Conservation (phyloP, 2,797 vertebrate genomes). For the Manis javanica region DNA sequence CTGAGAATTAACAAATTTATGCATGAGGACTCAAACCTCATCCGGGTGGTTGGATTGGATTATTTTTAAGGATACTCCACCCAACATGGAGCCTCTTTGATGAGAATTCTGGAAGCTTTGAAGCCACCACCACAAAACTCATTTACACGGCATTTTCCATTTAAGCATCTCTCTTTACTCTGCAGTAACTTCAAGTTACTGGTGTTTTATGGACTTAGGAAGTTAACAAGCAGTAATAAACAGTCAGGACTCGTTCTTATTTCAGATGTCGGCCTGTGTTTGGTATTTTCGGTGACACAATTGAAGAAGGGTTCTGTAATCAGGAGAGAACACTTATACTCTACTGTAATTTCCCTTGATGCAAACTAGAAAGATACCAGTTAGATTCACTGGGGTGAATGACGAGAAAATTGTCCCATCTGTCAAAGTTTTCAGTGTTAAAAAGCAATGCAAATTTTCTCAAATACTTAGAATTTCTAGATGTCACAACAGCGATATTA, state of each 20-base stretch:
- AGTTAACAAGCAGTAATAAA: constrained; percentile 1
- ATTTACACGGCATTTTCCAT: background rate
- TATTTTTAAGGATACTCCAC: background rate
- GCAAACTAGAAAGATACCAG: background rate
- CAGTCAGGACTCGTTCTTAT: background rate
- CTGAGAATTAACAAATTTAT: background rate
- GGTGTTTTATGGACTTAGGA: background rate
- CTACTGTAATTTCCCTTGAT: background rate
- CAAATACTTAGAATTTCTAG: constrained; percentile 6
- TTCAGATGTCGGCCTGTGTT: background rate
- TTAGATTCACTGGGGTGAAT: background rate
- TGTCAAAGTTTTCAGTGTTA: constrained; percentile 21
- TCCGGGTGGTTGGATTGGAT: background rate
- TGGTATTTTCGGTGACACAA: background rate
- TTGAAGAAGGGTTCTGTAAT: background rate
- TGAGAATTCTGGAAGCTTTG: background rate
- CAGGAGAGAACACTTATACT: background rate
- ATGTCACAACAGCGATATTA: constrained; percentile 62
- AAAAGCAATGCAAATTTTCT: constrained; percentile 58
- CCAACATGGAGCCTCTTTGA: background rate
- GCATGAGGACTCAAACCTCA: background rate
- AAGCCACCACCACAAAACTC: background rate
- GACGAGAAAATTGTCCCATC: constrained; percentile 58
- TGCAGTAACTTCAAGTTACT: background rate
- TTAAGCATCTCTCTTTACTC: background rate